Conservation (phyloP, 2,113 vertebrate genomes). For the Vulpes vulpes region DNA sequence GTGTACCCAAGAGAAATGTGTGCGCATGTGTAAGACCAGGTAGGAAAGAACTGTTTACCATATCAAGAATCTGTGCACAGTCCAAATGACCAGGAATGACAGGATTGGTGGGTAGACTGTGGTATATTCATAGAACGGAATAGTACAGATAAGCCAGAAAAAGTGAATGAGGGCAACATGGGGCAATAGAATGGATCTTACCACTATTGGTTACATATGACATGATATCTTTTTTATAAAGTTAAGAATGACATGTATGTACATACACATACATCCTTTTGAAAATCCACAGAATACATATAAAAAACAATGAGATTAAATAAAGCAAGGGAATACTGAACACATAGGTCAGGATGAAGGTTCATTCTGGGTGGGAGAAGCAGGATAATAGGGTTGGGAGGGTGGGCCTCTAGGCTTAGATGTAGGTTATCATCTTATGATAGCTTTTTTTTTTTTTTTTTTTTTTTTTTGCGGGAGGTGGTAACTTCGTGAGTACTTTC, state of each 20-base stretch:
- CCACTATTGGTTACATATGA: background rate
- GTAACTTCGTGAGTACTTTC: background rate
- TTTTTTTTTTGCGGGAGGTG: background rate
- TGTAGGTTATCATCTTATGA: background rate
- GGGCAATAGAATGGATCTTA: background rate
- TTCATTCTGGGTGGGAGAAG: background rate
- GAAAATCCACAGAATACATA: background rate
- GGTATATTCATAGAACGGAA: background rate
- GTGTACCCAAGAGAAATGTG: background rate
- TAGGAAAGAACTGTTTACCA: background rate
- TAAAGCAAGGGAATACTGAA: background rate
- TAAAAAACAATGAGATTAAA: background rate
- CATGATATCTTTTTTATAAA: background rate
- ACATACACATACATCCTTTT: background rate
- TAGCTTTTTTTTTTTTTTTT: too few relatives aligned
- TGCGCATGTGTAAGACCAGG: background rate
- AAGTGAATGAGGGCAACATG: background rate
- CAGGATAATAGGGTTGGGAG: background rate
- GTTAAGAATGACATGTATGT: background rate
- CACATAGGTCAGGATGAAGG: background rate
- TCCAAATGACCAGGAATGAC: background rate
- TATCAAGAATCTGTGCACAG: background rate
- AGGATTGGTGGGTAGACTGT: background rate
- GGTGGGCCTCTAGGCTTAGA: too few relatives aligned
- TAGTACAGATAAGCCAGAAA: background rate